Percentiles rank a stretch among this genome's conserved stretches.
phyloP scores from a whole-genome alignment of 2,113 vertebrate species.

The Ictalurus punctatus region DNA sequence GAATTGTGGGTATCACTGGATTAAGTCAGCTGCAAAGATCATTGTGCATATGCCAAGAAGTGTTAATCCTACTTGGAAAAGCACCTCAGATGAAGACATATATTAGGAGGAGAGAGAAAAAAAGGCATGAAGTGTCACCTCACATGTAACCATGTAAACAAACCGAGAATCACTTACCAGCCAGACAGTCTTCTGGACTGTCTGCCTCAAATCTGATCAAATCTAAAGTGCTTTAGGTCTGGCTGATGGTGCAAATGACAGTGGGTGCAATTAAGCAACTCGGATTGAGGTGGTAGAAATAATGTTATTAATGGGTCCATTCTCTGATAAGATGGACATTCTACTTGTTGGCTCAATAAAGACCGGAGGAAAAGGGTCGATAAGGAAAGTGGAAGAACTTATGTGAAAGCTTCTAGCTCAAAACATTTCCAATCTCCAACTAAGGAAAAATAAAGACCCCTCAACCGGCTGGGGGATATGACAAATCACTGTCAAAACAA shows the following conservation, averaged over 20 bases:
- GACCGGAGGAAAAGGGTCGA: background rate
- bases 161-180: conserved; percentile 16
- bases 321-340: background rate
- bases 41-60: conserved; percentile 47
- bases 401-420: background rate
- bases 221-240: conserved; percentile 37
- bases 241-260: conserved; percentile 21
- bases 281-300: conserved; percentile 13
- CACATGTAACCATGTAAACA: conserved; percentile 29
- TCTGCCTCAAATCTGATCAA: conserved; percentile 39
- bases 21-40: conserved; percentile 23
- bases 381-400: background rate
- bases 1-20: background rate
- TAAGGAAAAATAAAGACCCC: background rate
- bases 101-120: conserved; percentile 41
- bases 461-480: background rate
- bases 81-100: conserved; percentile 46
- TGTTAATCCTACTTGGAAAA: conserved; percentile 54
- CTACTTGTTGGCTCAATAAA: background rate
- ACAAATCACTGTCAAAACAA: background rate
- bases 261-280: conserved; percentile 17
- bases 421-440: background rate
- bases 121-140: conserved; percentile 53
- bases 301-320: conserved; percentile 25
- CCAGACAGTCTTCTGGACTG: conserved; percentile 19